Base-by-base conservation (phyloP, 2,888 invertebrate species). In the Sesamia inferens region DNA sequence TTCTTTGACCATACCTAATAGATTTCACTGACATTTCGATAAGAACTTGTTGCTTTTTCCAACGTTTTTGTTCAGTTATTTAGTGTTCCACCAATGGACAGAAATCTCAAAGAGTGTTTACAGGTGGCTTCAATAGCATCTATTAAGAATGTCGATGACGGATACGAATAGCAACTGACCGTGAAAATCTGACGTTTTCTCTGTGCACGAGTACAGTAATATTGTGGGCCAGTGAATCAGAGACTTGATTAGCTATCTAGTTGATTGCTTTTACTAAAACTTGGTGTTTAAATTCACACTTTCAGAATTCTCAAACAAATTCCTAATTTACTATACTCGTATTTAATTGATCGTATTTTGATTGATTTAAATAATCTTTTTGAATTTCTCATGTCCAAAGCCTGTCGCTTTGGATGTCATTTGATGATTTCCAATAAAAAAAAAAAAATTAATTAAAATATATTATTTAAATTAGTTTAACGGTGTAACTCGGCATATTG, bases 171-270 rank as follows among this genome's bases (percentile, higher is more conserved):
- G 75, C 87, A 90, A 87, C 86, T 92, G 90, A 90, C 92, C 92
- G 93, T 92, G 91, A 92, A 93, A 90, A 91, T 85, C 76, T 84
- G 84, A 73, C 84, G 89, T 91, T 94, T 93, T 93, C 93, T 92
- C 91, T 85, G 82, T 79, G 89, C 88, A 85, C 85, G 85, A 85
- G 82, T 79, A 79, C 75, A 85, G 67, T 81, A 79, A 71, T 59
- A 71, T 57, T 69, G 73, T 67, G 70, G 84, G 66, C 78, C 74
- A 77, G 59, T 62, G 73, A 79, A 73, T 16, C 13, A n/a, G 84
- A 44, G 69, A 51, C 2, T 51, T 54, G 6, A 2, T 39, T 11
- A 14, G 39, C 1, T 51, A 22, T 31, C 10, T 11, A 54, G 51
- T 10, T 48, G n/a, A 7, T 24, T n/a, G 16, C 14, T 48, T 47